Conservation (phyloP, 1,140 invertebrate genomes). For the Teleogryllus occipitalis region DNA sequence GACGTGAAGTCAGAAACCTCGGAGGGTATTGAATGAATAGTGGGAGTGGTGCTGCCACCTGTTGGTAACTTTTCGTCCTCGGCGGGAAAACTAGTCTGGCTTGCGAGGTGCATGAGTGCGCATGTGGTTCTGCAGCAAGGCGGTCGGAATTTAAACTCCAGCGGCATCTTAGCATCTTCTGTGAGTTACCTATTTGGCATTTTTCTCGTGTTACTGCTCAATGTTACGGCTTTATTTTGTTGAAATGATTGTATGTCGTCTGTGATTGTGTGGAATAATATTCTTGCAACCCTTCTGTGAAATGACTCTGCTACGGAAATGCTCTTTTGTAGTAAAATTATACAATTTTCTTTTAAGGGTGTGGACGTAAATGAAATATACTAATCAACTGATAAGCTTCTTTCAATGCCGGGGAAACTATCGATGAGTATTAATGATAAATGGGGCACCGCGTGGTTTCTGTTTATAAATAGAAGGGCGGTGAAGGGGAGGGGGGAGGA, state of each 20-base stretch:
- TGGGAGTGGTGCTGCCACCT: constrained; percentile 2
- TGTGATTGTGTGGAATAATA: neutral
- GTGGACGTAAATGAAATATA: neutral
- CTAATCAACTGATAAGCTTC: too few species aligned
- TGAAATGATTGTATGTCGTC: neutral
- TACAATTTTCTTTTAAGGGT: neutral
- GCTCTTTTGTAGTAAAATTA: neutral
- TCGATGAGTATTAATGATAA: neutral
- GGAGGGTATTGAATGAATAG: neutral
- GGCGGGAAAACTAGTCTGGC: neutral
- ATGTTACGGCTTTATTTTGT: neutral
- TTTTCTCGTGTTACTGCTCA: neutral
- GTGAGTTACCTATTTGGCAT: neutral
- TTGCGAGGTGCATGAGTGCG: neutral
- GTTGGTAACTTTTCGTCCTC: neutral
- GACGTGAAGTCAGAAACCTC: neutral
- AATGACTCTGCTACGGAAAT: neutral
- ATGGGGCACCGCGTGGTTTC: neutral
- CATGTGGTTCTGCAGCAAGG: neutral
- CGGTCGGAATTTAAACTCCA: neutral
- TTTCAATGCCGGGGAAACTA: neutral
- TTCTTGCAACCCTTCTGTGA: neutral
- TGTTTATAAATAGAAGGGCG: neutral
- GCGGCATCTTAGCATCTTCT: neutral
- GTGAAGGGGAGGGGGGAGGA: neutral